Percentiles rank a stretch among this genome's conserved stretches.
Evolutionary conservation across 2,113 vertebrate species (phyloP).

Genomic region (Chelonoidis abingdonii): DNA sequence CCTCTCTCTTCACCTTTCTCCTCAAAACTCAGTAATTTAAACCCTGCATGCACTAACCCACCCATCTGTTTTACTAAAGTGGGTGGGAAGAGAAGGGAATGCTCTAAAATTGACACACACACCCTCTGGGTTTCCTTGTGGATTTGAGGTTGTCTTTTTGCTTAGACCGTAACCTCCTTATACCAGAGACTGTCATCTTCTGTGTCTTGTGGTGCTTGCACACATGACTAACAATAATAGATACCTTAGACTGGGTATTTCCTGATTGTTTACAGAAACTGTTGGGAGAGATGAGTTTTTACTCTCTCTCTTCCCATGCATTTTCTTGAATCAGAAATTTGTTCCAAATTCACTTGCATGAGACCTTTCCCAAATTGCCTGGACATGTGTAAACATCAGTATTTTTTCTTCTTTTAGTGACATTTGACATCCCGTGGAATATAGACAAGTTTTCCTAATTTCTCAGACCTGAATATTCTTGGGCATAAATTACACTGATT

Average conservation of each 20-base stretch:
- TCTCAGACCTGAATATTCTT: constrained; percentile 28
- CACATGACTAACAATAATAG: not conserved
- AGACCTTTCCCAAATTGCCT: not conserved
- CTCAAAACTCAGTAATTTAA: not conserved
- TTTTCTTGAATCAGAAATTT: not conserved
- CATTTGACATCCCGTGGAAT: not conserved
- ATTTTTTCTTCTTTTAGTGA: not conserved
- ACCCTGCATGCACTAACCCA: not conserved
- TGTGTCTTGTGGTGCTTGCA: not conserved
- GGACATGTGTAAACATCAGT: not conserved
- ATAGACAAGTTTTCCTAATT: constrained; percentile 13
- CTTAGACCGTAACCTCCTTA: not conserved
- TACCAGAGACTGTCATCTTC: not conserved
- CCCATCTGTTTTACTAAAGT: not conserved
- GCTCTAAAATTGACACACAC: not conserved
- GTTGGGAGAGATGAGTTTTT: not conserved
- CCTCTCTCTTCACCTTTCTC: not conserved
- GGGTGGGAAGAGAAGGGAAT: not conserved
- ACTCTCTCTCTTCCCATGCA: not conserved
- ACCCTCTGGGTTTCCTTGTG: not conserved
- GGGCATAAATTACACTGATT: not conserved
- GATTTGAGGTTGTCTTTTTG: not conserved
- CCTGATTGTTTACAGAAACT: not conserved
- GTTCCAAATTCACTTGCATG: not conserved
- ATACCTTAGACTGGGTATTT: not conserved